Evolutionary conservation across 1,140 invertebrate genomes (phyloP).

Genomic region (Diorhabda sublineata): DNA sequence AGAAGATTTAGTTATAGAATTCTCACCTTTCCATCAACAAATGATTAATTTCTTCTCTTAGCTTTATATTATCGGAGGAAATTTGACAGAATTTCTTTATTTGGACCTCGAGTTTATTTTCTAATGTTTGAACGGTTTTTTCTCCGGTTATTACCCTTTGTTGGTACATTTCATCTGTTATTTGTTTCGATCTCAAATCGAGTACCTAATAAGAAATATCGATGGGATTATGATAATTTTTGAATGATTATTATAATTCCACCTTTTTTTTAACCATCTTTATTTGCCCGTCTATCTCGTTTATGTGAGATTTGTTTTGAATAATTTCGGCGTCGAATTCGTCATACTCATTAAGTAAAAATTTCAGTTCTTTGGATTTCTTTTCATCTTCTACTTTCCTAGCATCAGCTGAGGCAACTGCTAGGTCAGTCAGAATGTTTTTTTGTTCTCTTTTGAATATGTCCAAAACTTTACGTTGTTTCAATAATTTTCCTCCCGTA

Average conservation of each 20-base stretch:
- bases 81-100: constrained; percentile 72
- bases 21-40: constrained; percentile 60
- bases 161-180: constrained; percentile 52
- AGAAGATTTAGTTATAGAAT: background rate
- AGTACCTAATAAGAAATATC: constrained; percentile 19
- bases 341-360: constrained; percentile 33
- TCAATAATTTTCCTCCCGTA: constrained; percentile 56
- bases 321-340: constrained; percentile 42
- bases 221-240: too few relatives aligned
- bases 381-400: constrained; percentile 44
- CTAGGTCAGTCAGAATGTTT: constrained; percentile 58
- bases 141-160: constrained; percentile 53
- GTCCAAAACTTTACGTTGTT: constrained; percentile 60
- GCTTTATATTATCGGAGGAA: constrained; percentile 65
- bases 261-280: constrained; percentile 39
- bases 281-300: constrained; percentile 48
- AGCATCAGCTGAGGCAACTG: constrained; percentile 31
- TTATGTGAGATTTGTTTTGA: constrained; percentile 43
- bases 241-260: background rate
- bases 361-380: constrained; percentile 34
- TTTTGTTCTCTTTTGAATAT: constrained; percentile 56
- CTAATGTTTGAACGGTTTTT: constrained; percentile 57
- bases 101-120: constrained; percentile 67
- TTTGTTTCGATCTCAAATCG: constrained; percentile 42
- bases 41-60: constrained; percentile 74